phyloP scores from a whole-genome alignment of 2,113 vertebrate genomes.

The Epinephelus fuscoguttatus region DNA sequence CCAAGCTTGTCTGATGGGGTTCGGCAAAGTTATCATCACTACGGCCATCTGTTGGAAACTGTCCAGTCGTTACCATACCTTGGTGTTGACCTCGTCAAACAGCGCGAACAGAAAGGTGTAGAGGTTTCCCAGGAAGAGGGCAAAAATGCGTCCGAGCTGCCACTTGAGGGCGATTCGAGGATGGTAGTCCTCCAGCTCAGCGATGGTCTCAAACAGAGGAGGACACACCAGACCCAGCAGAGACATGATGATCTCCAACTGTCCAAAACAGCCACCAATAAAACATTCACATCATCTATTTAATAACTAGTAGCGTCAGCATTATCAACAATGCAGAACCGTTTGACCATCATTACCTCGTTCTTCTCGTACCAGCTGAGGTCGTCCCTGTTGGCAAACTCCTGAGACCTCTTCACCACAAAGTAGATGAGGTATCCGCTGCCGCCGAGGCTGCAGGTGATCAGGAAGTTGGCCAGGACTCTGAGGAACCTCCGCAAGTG shows the following conservation, averaged over 20 bases:
- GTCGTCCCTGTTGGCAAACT: slow-evolving; percentile 91
- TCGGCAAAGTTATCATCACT: not conserved
- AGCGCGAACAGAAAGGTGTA: slow-evolving; percentile 97
- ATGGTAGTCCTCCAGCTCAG: slow-evolving; percentile 95
- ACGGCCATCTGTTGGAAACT: not conserved
- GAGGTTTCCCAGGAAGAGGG: slow-evolving; percentile 96
- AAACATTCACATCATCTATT: not conserved
- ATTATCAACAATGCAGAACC: not conserved
- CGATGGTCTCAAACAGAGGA: slow-evolving; percentile 97
- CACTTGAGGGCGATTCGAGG: slow-evolving; percentile 96
- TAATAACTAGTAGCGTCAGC: too few species aligned
- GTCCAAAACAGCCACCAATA: not conserved
- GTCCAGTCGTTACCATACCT: slow-evolving; percentile 80
- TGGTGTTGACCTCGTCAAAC: slow-evolving; percentile 96
- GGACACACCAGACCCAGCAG: slow-evolving; percentile 97
- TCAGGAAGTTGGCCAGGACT: slow-evolving; percentile 93
- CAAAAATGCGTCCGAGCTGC: slow-evolving; percentile 98
- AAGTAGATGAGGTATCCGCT: slow-evolving; percentile 99
- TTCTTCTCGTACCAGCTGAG: slow-evolving; percentile 98
- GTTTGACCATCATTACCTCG: slow-evolving; percentile 86
- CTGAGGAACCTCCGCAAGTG: slow-evolving; percentile 95
- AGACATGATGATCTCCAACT: slow-evolving; percentile 88
- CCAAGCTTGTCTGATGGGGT: not conserved
- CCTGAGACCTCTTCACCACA: slow-evolving; percentile 97
- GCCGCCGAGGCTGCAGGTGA: slow-evolving; percentile 95